phyloP scores from a whole-genome alignment of 2,113 vertebrate genomes.

The Muntiacus reevesi region DNA sequence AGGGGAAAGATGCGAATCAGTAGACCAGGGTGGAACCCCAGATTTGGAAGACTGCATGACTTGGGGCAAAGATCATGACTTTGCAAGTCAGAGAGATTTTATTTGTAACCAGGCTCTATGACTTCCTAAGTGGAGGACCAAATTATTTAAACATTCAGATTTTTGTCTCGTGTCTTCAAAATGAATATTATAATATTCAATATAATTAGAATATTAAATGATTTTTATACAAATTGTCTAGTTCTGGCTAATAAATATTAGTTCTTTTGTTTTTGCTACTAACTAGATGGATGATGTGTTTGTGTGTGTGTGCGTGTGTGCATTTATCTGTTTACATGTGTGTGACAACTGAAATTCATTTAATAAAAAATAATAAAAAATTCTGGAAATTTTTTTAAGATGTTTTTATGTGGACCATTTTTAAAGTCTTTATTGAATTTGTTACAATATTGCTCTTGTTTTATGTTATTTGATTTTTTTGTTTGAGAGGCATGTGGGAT shows the following conservation, averaged over 20 bases:
- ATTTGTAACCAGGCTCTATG: not conserved
- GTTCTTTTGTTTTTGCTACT: not conserved
- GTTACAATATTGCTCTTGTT: not conserved
- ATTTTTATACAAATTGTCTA: not conserved
- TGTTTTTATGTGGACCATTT: not conserved
- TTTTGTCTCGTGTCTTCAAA: not conserved
- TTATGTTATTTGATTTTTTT: not conserved
- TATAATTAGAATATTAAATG: not conserved
- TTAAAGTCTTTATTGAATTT: not conserved
- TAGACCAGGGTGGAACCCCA: not conserved
- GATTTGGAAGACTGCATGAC: not conserved
- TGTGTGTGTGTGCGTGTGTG: not conserved
- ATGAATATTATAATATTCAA: not conserved
- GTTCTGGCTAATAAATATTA: not conserved
- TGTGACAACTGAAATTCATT: not conserved
- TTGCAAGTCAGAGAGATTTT: not conserved
- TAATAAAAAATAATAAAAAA: not conserved
- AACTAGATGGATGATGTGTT: not conserved
- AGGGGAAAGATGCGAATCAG: not conserved
- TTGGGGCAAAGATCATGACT: not conserved
- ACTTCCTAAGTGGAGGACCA: not conserved
- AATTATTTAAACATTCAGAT: not conserved
- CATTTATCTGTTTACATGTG: not conserved
- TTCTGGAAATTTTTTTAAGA: accelerated
- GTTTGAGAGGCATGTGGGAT: not conserved